Evolutionary conservation across 2,113 vertebrate species (phyloP).

Genomic region (Mormoops blainvillei): DNA sequence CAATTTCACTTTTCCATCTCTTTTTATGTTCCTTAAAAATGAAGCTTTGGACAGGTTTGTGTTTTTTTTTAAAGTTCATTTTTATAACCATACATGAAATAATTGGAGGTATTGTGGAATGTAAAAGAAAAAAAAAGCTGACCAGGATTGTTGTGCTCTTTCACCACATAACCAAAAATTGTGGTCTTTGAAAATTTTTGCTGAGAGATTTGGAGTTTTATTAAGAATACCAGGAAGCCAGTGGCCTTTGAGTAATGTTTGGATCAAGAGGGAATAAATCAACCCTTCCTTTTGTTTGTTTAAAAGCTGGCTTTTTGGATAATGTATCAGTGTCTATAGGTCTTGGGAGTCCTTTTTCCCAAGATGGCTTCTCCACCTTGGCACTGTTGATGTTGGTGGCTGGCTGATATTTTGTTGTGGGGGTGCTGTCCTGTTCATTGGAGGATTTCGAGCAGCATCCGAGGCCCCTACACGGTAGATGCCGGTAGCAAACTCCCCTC

Average conservation of each 20-base stretch:
- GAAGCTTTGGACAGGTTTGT: not conserved
- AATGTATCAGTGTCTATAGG: not conserved
- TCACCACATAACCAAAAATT: conserved; percentile 27
- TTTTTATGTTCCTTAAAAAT: not conserved
- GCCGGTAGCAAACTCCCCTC: not conserved
- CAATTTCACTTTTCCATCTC: not conserved
- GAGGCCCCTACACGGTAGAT: not conserved
- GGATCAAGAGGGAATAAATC: not conserved
- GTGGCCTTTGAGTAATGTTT: conserved; percentile 23
- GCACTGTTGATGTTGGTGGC: not conserved
- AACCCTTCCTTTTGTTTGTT: not conserved
- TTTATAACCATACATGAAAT: not conserved
- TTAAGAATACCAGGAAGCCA: conserved; percentile 20
- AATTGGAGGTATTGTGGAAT: not conserved
- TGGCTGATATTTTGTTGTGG: not conserved
- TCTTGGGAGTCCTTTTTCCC: not conserved
- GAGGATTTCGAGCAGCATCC: not conserved
- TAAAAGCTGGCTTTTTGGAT: not conserved
- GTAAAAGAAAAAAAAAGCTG: not conserved
- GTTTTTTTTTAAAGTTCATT: not conserved
- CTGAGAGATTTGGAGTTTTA: conserved; percentile 25
- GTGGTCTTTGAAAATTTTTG: conserved; percentile 31
- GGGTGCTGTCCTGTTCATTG: not conserved
- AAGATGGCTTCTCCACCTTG: not conserved
- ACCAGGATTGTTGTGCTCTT: not conserved